A percentile compares a stretch with the other conserved stretches of the same genome.
Evolutionary conservation across 2,797 vertebrate genomes (phyloP).

Genomic region (Echiichthys vipera): DNA sequence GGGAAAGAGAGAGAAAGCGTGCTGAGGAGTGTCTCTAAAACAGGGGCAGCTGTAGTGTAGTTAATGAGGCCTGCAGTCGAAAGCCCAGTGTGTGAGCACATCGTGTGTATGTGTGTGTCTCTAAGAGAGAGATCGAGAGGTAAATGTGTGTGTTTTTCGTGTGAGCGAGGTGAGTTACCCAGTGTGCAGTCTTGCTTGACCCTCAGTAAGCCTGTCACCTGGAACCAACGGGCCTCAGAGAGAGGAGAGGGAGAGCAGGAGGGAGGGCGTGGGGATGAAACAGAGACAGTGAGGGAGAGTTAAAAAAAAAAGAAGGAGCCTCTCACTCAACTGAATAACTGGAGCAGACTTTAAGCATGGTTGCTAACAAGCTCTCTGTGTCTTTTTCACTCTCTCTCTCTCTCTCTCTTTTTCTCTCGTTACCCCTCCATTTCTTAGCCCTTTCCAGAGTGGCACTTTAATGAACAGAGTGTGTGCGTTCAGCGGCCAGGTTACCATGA

Average conservation of each 20-base stretch:
- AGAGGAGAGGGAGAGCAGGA: slow-evolving; percentile 64
- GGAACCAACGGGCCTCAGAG: slow-evolving; percentile 79
- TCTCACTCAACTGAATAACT: slow-evolving; percentile 78
- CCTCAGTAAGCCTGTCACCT: slow-evolving; percentile 82
- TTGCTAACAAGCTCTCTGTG: slow-evolving; percentile 79
- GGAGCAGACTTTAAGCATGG: slow-evolving; percentile 79
- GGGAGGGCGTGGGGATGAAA: slow-evolving; percentile 63
- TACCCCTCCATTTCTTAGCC: slow-evolving; percentile 63
- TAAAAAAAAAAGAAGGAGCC: slow-evolving; percentile 39
- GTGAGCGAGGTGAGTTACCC: slow-evolving; percentile 78
- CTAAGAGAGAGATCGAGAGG: slow-evolving; percentile 45
- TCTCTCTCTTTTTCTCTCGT: slow-evolving; percentile 58
- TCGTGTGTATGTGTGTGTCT: slow-evolving; percentile 17
- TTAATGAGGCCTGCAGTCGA: slow-evolving; percentile 84
- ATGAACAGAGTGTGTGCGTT: slow-evolving; percentile 73
- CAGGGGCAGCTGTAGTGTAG: slow-evolving; percentile 81
- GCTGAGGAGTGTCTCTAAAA: slow-evolving; percentile 77
- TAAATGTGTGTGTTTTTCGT: slow-evolving; percentile 66
- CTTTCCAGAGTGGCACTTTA: slow-evolving; percentile 73
- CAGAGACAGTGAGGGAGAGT: slow-evolving; percentile 57
- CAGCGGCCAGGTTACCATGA: slow-evolving; percentile 76
- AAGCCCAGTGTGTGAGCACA: slow-evolving; percentile 74
- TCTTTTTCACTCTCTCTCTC: slow-evolving; percentile 59
- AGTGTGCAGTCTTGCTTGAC: slow-evolving; percentile 82
- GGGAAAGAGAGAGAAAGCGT: slow-evolving; percentile 50